Percentiles rank a stretch among this genome's conserved stretches.
Conservation (phyloP, 1,140 invertebrate genomes). For the Trissolcus basalis region DNA sequence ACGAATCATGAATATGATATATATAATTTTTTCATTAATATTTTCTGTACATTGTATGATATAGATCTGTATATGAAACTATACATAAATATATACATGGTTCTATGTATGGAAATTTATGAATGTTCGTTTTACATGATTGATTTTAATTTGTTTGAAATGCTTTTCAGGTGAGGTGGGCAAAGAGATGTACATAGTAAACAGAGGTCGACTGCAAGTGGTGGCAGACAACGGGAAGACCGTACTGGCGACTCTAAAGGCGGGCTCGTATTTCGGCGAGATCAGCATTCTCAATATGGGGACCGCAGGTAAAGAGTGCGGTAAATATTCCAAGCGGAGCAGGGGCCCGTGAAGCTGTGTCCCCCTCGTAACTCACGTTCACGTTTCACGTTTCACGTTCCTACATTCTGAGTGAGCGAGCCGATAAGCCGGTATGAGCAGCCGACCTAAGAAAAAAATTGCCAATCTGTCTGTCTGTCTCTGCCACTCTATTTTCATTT, state of each 20-base stretch:
- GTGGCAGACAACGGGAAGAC: conserved; percentile 98
- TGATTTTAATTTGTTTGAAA: too few species aligned
- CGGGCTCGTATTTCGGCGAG: conserved; percentile 99
- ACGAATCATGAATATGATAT: too few species aligned
- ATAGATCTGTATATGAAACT: too few species aligned
- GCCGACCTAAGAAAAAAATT: conserved; percentile 65
- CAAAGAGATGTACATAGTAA: conserved; percentile 99
- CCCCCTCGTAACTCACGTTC: conserved; percentile 72
- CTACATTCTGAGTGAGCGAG: conserved; percentile 70
- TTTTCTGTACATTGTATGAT: too few species aligned
- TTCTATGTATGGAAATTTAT: too few species aligned
- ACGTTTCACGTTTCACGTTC: conserved; percentile 73
- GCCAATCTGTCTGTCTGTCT: conserved; percentile 63
- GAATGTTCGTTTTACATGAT: too few species aligned
- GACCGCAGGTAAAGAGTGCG: conserved; percentile 97
- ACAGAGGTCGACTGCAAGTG: conserved; percentile 95
- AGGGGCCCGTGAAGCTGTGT: conserved; percentile 71
- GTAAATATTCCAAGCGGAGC: conserved; percentile 88
- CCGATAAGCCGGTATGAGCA: conserved; percentile 72
- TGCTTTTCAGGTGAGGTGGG: conserved; percentile 93
- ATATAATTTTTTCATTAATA: too few species aligned
- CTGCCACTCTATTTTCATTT: conserved; percentile 57
- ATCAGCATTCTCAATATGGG: conserved; percentile 99
- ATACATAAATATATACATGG: too few species aligned
- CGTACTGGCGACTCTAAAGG: conserved; percentile 95